These are phyloP conservation scores for Xenotilapia longispinis DNA, from an alignment of 2,113 vertebrate genomes.

Conservation along the genomic window DNA sequence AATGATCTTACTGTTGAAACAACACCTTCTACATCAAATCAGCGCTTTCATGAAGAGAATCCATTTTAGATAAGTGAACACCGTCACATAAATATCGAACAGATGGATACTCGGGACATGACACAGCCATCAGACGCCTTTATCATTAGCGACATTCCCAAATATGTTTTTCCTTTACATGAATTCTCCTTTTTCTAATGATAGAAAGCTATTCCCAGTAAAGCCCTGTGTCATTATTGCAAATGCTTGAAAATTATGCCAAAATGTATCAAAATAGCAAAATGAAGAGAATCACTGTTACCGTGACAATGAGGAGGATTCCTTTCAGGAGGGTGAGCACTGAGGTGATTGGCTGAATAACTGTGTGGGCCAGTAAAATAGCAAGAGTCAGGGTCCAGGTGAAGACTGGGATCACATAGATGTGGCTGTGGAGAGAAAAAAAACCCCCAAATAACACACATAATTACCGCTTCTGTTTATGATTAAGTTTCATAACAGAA, in stretches of 20 bases:
- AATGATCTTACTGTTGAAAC: not conserved
- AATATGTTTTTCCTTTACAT: not conserved
- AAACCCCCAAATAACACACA: not conserved
- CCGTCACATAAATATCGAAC: not conserved
- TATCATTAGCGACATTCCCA: not conserved
- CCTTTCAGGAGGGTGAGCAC: constrained; percentile 69
- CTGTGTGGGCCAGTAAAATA: constrained; percentile 57
- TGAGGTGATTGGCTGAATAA: constrained; percentile 69
- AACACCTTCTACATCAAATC: not conserved
- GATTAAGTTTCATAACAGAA: not conserved
- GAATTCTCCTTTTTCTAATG: not conserved
- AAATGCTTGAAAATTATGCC: not conserved
- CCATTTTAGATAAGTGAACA: not conserved
- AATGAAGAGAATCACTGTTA: constrained; percentile 4
- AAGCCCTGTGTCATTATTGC: not conserved
- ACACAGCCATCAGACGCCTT: not conserved
- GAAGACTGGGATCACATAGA: constrained; percentile 67
- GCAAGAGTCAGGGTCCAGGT: constrained; percentile 65
- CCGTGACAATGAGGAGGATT: constrained; percentile 67
- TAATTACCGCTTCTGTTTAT: not conserved
- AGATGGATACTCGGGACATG: not conserved
- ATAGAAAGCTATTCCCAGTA: not conserved
- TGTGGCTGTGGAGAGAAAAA: constrained; percentile 38
- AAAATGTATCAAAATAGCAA: not conserved
- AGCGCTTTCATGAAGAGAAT: not conserved